Evolutionary conservation across 2,113 vertebrate species (phyloP).

Genomic region (Prolemur simus): DNA sequence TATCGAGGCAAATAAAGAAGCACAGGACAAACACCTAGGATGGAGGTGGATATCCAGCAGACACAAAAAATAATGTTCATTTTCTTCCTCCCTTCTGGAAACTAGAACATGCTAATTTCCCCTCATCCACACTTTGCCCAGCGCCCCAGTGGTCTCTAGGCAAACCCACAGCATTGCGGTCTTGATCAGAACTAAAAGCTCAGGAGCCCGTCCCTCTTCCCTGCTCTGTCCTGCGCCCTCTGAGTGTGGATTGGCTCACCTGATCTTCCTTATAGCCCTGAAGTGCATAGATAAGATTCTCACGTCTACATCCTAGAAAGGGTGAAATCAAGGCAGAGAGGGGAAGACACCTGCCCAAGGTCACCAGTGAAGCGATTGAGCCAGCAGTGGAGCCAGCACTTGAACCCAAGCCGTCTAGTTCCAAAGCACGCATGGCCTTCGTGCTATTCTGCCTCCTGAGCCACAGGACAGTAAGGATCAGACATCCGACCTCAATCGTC

Average conservation of each 20-base stretch:
- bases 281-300: fast-evolving
- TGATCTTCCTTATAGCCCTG: background rate
- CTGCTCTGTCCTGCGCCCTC: background rate
- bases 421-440: background rate
- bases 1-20: background rate
- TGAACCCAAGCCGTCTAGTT: background rate
- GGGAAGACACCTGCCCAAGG: too few relatives aligned
- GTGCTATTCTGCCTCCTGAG: background rate
- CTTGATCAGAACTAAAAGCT: background rate
- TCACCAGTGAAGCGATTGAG: too few relatives aligned
- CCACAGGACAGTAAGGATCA: background rate
- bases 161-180: background rate
- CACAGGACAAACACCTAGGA: fast-evolving
- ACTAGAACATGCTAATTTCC: background rate
- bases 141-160: background rate
- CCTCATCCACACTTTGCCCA: background rate
- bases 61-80: background rate
- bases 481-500: too few relatives aligned
- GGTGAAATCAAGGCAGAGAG: background rate
- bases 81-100: background rate
- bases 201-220: background rate
- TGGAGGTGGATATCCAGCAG: background rate
- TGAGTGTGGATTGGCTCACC: background rate
- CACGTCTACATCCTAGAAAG: background rate
- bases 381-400: fast-evolving